Evolutionary conservation across 2,888 invertebrate genomes (phyloP), one percentile per base, ranked within the genome.

Genomic region (Sepioteuthis lessoniana): DNA sequence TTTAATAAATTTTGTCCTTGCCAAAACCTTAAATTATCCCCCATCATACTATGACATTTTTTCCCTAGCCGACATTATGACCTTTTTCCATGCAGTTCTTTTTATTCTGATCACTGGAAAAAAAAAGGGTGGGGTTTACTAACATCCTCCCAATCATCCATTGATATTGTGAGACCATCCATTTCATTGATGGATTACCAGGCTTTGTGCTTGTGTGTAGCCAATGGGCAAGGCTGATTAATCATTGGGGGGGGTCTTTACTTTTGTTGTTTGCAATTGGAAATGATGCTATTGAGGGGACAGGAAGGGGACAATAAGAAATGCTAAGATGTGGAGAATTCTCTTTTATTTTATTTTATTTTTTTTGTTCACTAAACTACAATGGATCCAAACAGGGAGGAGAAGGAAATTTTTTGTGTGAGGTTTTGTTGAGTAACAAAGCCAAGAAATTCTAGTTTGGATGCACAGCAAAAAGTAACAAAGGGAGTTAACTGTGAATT

Each of bases 141-240:
- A 35, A 76, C 76, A 76, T n/a, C 76, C 76, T 76, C 76, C 76
- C 76, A 76, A 76, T 76, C 76, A 76, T 21, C 76, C n/a, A 76
- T 76, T 76, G 76, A n/a, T 76, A 76, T 76, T 76, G 76, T 76
- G 76, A 76, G n/a, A 76, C 76, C n/a, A 76, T n/a, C 76, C 76
- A 13, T 76, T 76, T n/a, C 25, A 76, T 76, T 76, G 76, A 76
- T 76, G 76, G 76, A 76, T 76, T 76, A n/a, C 76, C 10, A n/a
- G 76, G 76, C 76, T 76, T 76, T 76, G 76, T 76, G 76, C n/a
- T 76, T 76, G 76, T 76, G n/a, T 76, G n/a, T 76, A n/a, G 76
- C 76, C 76, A 76, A 76, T 76, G 76, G 76, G 76, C n/a, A 76
- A 76, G 76, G n/a, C 76, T 76, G 76, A 76, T 76, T 76, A 76